Evolutionary conservation across 1,140 invertebrate genomes (phyloP), one percentile per base, ranked within the genome.

Genomic region (Zeugodacus cucurbitae): DNA sequence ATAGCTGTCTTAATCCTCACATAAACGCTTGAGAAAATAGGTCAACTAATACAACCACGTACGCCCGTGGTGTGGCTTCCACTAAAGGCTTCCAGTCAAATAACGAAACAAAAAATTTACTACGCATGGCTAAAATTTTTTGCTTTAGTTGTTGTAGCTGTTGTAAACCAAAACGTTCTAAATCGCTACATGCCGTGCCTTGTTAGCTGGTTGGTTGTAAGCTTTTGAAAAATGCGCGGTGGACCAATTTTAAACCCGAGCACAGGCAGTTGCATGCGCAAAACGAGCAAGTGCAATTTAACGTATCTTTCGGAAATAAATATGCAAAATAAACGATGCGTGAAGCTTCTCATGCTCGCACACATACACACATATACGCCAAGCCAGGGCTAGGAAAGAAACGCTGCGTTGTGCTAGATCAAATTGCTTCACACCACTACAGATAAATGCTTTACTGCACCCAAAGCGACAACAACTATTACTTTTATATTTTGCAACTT

Each of bases 271-370:
- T 54, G n/a, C 22, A 44, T 82, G 26, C 8, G 48, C 44, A 82
- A 82, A 82, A 48, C 74, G n/a, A 82, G 41, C 74, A 54, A 82
- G 41, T 82, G 74, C 22, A 82, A 82, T 82, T 82, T 82, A 82
- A 82, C 74, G 74, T 54, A 82, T 82, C n/a, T 82, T 44, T 48
- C n/a, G 32, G 41, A 82, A 82, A 48, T 82, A 82, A 82, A 82
- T 82, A 82, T 82, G 37, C 74, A 82, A 82, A 82, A 26, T 82
- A 82, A 82, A 82, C 74, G 74, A 82, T 82, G 74, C 44, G 74
- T 82, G n/a, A 82, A 44, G 74, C 1, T n/a, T 48, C 74, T 48
- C 74, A 82, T n/a, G 8, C 41, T 10, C n/a, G 34, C 29, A 34
- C 32, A 34, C 26, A 64, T 0, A 29, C 64, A 70, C 64, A 70